Evolutionary conservation across 2,888 invertebrate species (phyloP).

Genomic region (Lasioglossum villosulum): DNA sequence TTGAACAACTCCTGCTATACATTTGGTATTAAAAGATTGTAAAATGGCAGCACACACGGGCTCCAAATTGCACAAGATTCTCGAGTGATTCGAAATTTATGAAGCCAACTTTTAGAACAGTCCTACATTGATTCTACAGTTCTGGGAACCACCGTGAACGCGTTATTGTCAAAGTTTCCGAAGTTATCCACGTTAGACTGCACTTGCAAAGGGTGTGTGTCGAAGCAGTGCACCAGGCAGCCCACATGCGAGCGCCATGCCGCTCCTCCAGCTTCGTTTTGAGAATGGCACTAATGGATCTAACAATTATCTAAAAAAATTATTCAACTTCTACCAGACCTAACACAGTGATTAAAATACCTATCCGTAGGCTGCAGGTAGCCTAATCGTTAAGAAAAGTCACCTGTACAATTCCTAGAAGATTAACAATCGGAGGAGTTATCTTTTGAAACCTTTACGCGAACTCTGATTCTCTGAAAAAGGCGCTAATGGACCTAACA

Average conservation of each 20-base stretch:
- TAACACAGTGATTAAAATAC: not conserved
- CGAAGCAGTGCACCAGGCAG: not conserved
- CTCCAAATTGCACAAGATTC: not conserved
- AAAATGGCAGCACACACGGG: too few species aligned
- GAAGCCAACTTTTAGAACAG: not conserved
- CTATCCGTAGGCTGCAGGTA: too few species aligned
- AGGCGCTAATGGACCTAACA: not conserved
- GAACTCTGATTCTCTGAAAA: not conserved
- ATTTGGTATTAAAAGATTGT: too few species aligned
- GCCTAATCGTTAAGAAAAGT: too few species aligned
- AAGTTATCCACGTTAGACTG: slow-evolving; percentile 9
- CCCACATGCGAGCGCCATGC: not conserved
- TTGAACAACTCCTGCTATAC: not conserved
- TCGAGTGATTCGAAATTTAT: not conserved
- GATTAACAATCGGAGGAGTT: too few species aligned
- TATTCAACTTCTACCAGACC: not conserved
- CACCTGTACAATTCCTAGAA: too few species aligned
- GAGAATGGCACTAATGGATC: too few species aligned
- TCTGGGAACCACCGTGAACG: not conserved
- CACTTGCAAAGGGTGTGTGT: slow-evolving; percentile 10
- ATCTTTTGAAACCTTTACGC: too few species aligned
- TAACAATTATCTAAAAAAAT: too few species aligned
- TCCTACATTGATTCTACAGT: not conserved
- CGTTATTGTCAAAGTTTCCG: slow-evolving; percentile 40
- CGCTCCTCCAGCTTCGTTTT: not conserved